These are phyloP conservation scores for Capitella teleta DNA, from an alignment of 1,140 invertebrate species.

Conservation along the genomic window DNA sequence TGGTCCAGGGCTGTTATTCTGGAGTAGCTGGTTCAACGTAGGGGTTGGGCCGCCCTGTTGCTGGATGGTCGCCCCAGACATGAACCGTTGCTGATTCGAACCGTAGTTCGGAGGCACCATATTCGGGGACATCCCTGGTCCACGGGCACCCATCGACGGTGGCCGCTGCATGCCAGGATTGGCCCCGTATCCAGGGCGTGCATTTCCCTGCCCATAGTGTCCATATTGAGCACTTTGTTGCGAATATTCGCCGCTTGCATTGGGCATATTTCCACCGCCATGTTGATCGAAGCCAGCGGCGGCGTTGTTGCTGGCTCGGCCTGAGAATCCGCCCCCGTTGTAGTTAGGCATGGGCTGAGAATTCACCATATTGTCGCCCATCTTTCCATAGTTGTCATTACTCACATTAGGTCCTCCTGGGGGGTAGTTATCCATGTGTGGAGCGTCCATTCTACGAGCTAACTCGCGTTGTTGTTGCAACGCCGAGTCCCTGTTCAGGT, in stretches of 20 bases:
- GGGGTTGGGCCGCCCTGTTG: constrained; percentile 71
- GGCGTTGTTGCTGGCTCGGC: constrained; percentile 26
- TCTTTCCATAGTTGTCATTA: constrained; percentile 23
- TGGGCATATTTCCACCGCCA: constrained; percentile 15
- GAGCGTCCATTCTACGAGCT: constrained; percentile 26
- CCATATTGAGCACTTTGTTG: constrained; percentile 23
- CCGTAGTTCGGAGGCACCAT: constrained; percentile 20
- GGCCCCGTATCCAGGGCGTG: constrained; percentile 21
- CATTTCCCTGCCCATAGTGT: constrained; percentile 22
- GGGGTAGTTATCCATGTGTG: constrained; percentile 27
- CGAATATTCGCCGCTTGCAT: constrained; percentile 23
- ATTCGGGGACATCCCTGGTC: constrained; percentile 10
- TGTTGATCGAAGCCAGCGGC: too few relatives aligned
- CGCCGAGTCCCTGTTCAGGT: constrained; percentile 20
- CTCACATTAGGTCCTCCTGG: constrained; percentile 21
- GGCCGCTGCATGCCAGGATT: constrained; percentile 15
- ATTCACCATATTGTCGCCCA: constrained; percentile 26
- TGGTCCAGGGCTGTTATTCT: constrained; percentile 55
- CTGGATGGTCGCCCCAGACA: constrained; percentile 54
- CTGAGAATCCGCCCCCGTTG: constrained; percentile 15
- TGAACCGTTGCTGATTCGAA: constrained; percentile 15
- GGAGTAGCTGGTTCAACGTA: constrained; percentile 76
- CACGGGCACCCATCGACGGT: constrained; percentile 19
- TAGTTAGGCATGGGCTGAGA: constrained; percentile 26
- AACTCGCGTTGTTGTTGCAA: constrained; percentile 24